Percentiles rank a stretch among this genome's conserved stretches.
Conservation (phyloP, 2,797 vertebrate genomes). For the Sus cebifrons region DNA sequence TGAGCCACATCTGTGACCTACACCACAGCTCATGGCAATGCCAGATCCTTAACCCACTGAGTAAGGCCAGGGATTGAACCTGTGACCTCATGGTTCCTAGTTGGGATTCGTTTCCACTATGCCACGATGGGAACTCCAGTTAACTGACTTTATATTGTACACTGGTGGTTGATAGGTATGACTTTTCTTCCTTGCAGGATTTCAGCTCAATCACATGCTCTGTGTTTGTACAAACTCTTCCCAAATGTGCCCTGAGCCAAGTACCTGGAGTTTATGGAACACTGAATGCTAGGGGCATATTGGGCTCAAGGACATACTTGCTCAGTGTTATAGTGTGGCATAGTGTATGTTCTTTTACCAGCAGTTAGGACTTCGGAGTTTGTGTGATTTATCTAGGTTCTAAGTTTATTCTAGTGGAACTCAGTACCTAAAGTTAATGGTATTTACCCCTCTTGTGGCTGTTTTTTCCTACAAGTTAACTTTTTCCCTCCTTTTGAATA, state of each 20-base stretch:
- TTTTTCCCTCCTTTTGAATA: slow-evolving; percentile 60
- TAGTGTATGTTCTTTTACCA: background rate
- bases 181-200: background rate
- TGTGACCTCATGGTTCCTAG: too few species aligned
- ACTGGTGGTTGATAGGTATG: background rate
- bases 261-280: background rate
- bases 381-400: background rate
- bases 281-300: background rate
- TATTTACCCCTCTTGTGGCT: slow-evolving; percentile 53
- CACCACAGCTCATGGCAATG: too few species aligned
- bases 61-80: too few species aligned
- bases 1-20: too few species aligned
- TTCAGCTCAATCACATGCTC: background rate
- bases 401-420: slow-evolving; percentile 48
- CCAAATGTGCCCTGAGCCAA: background rate
- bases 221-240: background rate
- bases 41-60: too few species aligned
- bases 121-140: too few species aligned
- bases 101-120: too few species aligned
- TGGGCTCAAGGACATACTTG: background rate
- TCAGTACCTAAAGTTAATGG: slow-evolving; percentile 61
- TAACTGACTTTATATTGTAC: too few species aligned
- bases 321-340: background rate
- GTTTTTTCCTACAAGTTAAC: slow-evolving; percentile 72
- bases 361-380: slow-evolving; percentile 17